Percentiles rank a stretch among this genome's conserved stretches.
Conservation (phyloP, 2,888 invertebrate species). For the Ichneumoninae sp. region DNA sequence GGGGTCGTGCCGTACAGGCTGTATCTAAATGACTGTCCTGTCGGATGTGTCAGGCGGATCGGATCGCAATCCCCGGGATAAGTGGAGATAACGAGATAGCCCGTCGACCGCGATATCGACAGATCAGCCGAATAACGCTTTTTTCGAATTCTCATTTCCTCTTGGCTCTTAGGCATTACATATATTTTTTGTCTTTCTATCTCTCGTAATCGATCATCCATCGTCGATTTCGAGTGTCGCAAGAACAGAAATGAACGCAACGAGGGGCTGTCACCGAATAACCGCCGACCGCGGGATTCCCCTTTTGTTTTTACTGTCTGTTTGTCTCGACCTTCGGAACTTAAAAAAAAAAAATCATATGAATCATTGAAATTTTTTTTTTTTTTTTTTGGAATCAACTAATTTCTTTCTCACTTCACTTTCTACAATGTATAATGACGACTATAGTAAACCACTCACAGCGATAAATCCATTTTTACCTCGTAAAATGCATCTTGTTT, state of each 20-base stretch:
- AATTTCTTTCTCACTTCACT: not conserved
- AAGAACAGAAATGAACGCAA: conserved; percentile 18
- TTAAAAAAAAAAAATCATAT: not conserved
- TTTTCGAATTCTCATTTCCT: conserved; percentile 58
- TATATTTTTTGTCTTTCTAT: conserved; percentile 12
- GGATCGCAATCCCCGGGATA: conserved; percentile 58
- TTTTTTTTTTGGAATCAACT: not conserved
- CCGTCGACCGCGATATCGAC: conserved; percentile 15
- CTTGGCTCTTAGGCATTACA: conserved; percentile 21
- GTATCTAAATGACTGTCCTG: conserved; percentile 62
- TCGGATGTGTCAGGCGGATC: conserved; percentile 66
- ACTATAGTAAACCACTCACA: not conserved
- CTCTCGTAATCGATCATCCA: conserved; percentile 42
- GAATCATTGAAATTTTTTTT: not conserved
- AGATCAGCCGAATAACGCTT: conserved; percentile 18
- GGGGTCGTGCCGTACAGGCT: conserved; percentile 23
- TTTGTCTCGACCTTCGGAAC: conserved; percentile 32
- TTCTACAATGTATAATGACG: not conserved
- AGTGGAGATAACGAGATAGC: conserved; percentile 62
- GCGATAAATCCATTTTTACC: not conserved
- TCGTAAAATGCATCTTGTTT: not conserved
- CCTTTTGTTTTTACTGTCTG: conserved; percentile 31
- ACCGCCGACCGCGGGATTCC: conserved; percentile 38
- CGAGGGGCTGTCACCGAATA: conserved; percentile 2
- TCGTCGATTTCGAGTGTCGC: not conserved